Conservation (phyloP, 2,797 vertebrate species). For the Micrastur ruficollis region DNA sequence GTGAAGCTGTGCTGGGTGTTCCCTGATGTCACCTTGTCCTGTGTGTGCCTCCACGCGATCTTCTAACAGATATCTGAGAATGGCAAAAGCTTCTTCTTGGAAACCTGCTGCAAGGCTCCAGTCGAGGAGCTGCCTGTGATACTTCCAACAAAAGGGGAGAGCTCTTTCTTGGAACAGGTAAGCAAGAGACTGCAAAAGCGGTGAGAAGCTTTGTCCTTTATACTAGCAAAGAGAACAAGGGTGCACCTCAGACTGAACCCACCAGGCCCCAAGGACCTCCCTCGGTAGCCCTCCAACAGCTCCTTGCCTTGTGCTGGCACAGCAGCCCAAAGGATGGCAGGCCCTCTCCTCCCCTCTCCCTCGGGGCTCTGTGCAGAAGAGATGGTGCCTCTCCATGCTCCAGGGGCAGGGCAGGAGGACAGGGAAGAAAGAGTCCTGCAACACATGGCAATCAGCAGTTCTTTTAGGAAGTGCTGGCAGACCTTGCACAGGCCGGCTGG, state of each 20-base stretch:
- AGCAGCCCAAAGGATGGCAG: rapidly evolving
- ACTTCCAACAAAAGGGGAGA: background rate
- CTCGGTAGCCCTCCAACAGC: rapidly evolving
- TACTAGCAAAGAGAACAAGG: background rate
- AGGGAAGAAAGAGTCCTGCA: rapidly evolving
- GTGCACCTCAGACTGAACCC: background rate
- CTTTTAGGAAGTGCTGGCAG: background rate
- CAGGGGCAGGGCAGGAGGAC: rapidly evolving
- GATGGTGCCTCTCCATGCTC: background rate
- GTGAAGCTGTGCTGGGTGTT: background rate
- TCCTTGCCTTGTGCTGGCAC: rapidly evolving
- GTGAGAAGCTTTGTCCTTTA: background rate
- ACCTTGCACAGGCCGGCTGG: rapidly evolving
- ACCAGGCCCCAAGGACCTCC: too few relatives aligned
- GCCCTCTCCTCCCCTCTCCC: background rate
- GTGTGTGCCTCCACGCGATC: background rate
- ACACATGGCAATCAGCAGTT: background rate
- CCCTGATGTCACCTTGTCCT: background rate
- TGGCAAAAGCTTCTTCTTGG: background rate
- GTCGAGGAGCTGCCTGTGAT: background rate
- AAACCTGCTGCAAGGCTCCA: background rate
- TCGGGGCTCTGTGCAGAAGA: background rate
- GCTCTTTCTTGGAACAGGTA: background rate
- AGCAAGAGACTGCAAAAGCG: rapidly evolving
- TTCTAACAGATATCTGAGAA: background rate